These are phyloP conservation scores for Drosophila multiciliata DNA, from an alignment of 2,888 invertebrate species.

Conservation along the genomic window DNA sequence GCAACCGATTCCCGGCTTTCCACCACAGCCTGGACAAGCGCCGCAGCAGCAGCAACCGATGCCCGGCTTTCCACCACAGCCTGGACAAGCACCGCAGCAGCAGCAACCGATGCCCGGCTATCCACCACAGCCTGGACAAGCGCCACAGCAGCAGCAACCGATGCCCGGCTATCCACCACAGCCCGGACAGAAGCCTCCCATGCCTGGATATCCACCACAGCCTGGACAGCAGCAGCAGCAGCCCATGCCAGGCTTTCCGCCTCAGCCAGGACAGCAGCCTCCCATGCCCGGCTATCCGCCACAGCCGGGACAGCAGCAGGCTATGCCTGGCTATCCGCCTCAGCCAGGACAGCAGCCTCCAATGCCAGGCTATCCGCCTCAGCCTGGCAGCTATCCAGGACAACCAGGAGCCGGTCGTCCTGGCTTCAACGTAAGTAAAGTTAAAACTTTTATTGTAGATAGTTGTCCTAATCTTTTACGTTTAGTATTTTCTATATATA, in stretches of 20 bases:
- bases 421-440: conserved; percentile 76
- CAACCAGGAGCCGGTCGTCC: conserved; percentile 65
- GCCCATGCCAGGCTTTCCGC: conserved; percentile 35
- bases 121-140: conserved; percentile 71
- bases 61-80: conserved; percentile 38
- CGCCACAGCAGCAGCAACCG: background rate
- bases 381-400: conserved; percentile 66
- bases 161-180: conserved; percentile 4
- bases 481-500: background rate
- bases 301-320: conserved; percentile 21
- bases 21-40: conserved; percentile 62
- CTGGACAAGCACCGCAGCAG: conserved; percentile 12
- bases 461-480: background rate
- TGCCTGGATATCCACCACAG: conserved; percentile 67
- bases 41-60: conserved; percentile 12
- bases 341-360: conserved; percentile 64
- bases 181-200: conserved; percentile 28
- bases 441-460: background rate
- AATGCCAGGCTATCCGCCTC: conserved; percentile 73
- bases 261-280: conserved; percentile 65
- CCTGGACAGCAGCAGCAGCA: conserved; percentile 57
- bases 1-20: conserved; percentile 58
- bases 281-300: conserved; percentile 4
- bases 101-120: conserved; percentile 8
- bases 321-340: conserved; percentile 64